Conservation (phyloP, 2,113 vertebrate genomes). For the Anoplopoma fimbria region DNA sequence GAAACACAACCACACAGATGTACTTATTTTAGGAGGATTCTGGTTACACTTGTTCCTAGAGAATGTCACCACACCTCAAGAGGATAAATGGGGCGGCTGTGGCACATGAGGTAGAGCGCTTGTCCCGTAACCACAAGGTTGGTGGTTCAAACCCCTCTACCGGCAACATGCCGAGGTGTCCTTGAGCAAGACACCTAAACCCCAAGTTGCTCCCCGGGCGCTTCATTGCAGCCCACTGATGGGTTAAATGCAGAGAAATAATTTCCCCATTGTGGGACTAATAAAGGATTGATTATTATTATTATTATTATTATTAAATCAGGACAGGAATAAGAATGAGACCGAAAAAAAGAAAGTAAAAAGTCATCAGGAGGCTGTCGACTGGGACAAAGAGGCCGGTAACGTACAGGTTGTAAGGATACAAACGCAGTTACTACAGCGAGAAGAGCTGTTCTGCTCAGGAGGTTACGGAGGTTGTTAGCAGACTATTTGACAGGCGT, state of each 20-base stretch:
- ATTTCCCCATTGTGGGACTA: too few species aligned
- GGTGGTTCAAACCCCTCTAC: too few species aligned
- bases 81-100: too few species aligned
- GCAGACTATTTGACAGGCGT: background rate
- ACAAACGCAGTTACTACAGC: background rate
- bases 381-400: background rate
- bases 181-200: too few species aligned
- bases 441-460: background rate
- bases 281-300: too few species aligned
- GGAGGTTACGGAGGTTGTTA: constrained; percentile 5
- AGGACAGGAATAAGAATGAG: constrained; percentile 20
- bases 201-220: too few species aligned
- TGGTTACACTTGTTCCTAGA: background rate
- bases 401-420: background rate
- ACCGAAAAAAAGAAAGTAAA: background rate
- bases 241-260: too few species aligned
- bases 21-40: constrained; percentile 7
- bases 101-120: too few species aligned
- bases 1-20: background rate
- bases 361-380: constrained; percentile 15
- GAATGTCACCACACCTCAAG: constrained; percentile 20
- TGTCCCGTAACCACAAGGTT: too few species aligned
- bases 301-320: too few species aligned
- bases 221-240: too few species aligned
- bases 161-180: too few species aligned